Evolutionary conservation across 2,888 invertebrate species (phyloP).

Genomic region (Drosophila demipolita): DNA sequence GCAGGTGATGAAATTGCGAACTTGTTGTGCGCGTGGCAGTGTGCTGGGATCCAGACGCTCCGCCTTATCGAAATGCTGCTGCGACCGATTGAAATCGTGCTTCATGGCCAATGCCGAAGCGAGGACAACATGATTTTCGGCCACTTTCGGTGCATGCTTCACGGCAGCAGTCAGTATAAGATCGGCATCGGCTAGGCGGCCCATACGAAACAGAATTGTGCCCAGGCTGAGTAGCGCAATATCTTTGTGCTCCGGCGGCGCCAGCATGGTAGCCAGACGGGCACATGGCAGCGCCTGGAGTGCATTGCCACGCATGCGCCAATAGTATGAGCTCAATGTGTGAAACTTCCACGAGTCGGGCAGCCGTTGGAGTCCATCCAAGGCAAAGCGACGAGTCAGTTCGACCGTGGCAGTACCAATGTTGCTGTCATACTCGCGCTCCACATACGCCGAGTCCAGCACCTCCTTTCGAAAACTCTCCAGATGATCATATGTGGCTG

Average conservation of each 20-base stretch:
- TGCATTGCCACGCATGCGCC: conserved; percentile 83
- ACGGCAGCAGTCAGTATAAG: conserved; percentile 80
- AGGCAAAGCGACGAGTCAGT: conserved; percentile 67
- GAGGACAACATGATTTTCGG: conserved; percentile 83
- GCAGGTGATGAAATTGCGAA: conserved; percentile 82
- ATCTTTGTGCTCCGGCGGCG: conserved; percentile 80
- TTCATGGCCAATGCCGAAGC: conserved; percentile 82
- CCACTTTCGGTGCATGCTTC: conserved; percentile 81
- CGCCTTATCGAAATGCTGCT: conserved; percentile 81
- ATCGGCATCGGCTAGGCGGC: conserved; percentile 81
- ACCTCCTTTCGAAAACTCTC: conserved; percentile 74
- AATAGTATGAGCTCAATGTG: conserved; percentile 83
- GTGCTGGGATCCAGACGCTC: conserved; percentile 81
- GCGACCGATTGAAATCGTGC: conserved; percentile 83
- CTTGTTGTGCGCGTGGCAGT: conserved; percentile 76
- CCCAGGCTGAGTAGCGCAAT: conserved; percentile 83
- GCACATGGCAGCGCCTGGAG: conserved; percentile 83
- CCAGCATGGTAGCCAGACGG: conserved; percentile 78
- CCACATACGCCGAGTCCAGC: conserved; percentile 70
- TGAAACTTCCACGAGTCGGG: conserved; percentile 83
- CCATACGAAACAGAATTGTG: conserved; percentile 82
- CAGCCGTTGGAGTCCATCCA: conserved; percentile 76
- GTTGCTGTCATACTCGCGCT: conserved; percentile 75
- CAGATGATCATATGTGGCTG: conserved; percentile 80
- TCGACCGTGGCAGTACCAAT: conserved; percentile 68